Percentiles rank a stretch among this genome's conserved stretches.
Conservation (phyloP, 2,797 vertebrate species). For the Sitta carolinensis region DNA sequence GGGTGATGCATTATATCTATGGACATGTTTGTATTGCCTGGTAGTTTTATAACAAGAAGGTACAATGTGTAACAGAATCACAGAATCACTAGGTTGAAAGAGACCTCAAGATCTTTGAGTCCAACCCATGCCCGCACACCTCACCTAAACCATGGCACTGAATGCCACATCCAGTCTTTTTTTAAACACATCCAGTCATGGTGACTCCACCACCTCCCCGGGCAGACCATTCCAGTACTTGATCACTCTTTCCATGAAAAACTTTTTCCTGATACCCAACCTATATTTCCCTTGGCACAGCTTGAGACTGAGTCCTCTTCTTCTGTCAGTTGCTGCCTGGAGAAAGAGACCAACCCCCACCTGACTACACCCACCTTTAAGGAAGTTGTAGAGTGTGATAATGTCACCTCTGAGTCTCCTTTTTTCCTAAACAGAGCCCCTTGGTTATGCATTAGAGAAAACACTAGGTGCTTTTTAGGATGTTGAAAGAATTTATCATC, state of each 20-base stretch:
- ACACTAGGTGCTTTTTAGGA: neutral
- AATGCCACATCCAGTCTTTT: neutral
- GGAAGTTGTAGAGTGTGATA: neutral
- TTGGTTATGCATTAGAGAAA: neutral
- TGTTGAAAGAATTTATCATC: neutral
- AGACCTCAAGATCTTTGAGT: neutral
- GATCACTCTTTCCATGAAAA: neutral
- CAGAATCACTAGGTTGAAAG: neutral
- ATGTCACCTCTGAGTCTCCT: neutral
- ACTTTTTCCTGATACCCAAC: neutral
- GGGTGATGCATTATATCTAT: accelerated
- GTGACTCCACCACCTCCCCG: accelerated
- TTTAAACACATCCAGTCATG: neutral
- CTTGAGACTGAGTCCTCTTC: neutral
- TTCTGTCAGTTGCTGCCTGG: neutral
- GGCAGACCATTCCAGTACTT: neutral
- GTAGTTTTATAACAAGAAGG: neutral
- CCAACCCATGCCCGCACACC: neutral
- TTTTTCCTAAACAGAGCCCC: neutral
- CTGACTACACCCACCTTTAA: neutral
- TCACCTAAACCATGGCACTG: neutral
- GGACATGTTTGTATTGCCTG: neutral
- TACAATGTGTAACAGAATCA: neutral
- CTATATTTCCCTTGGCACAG: accelerated
- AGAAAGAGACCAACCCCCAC: neutral